A percentile compares a stretch with the other conserved stretches of the same genome.
These are phyloP conservation scores for Sebastes hubbsi DNA, from an alignment of 2,797 vertebrate species.

Conservation along the genomic window DNA sequence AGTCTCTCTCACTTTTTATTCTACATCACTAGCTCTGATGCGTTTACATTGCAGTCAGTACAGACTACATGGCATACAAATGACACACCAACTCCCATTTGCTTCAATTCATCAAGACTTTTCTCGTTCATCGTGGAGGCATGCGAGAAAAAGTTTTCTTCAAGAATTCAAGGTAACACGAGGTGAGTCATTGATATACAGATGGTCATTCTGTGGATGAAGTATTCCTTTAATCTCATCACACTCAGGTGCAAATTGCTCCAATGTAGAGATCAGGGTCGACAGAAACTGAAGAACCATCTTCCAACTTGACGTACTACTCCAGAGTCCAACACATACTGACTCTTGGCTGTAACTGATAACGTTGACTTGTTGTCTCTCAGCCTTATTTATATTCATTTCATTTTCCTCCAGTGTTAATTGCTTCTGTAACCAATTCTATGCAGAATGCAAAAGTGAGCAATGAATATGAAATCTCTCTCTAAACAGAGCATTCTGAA, in stretches of 20 bases:
- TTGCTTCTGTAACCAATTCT: constrained; percentile 46
- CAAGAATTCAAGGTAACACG: background rate
- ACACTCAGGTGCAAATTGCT: background rate
- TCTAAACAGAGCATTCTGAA: constrained; percentile 43
- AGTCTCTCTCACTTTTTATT: too few species aligned
- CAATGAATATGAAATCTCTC: constrained; percentile 37
- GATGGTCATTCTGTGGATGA: background rate
- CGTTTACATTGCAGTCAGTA: too few species aligned
- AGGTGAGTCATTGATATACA: background rate
- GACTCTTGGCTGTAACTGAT: background rate
- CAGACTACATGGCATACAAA: too few species aligned
- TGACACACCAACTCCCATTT: background rate
- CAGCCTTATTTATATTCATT: constrained; percentile 49
- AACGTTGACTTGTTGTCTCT: constrained; percentile 30
- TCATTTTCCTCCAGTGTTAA: constrained; percentile 33
- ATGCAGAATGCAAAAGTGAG: constrained; percentile 43
- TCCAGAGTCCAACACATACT: background rate
- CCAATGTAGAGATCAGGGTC: background rate
- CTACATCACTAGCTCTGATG: too few species aligned
- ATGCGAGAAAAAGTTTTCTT: background rate
- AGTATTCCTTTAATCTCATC: background rate
- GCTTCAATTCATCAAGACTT: background rate
- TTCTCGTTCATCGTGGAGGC: background rate
- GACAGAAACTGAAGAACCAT: background rate
- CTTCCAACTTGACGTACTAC: background rate